Percentiles rank a stretch among this genome's conserved stretches.
Evolutionary conservation across 2,797 vertebrate species (phyloP).

Genomic region (Scolopax rusticola): DNA sequence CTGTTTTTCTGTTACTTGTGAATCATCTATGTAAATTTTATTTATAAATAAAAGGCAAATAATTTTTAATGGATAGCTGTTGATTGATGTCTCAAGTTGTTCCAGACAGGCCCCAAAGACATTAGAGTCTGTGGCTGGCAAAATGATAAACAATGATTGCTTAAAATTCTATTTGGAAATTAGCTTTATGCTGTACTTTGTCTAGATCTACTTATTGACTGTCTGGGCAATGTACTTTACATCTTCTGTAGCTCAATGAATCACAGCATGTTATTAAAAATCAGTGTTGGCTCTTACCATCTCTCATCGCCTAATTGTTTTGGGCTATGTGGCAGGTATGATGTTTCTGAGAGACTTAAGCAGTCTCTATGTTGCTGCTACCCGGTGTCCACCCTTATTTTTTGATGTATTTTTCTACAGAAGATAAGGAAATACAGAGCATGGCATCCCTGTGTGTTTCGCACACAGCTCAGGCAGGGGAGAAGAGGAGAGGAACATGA

Average conservation of each 20-base stretch:
- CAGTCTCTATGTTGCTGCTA: not conserved
- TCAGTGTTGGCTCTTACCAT: not conserved
- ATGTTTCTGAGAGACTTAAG: not conserved
- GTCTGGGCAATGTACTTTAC: constrained; percentile 24
- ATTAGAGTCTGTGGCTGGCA: constrained; percentile 45
- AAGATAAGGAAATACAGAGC: not conserved
- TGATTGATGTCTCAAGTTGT: constrained; percentile 2
- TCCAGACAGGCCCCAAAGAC: constrained; percentile 30
- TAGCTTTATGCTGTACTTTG: constrained; percentile 24
- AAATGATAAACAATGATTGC: constrained; percentile 42
- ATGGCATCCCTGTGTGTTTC: not conserved
- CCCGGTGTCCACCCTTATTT: not conserved
- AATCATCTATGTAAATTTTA: constrained; percentile 19
- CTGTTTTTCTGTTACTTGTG: not conserved
- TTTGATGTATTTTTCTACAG: not conserved
- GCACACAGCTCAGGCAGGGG: not conserved
- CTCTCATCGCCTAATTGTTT: constrained; percentile 8
- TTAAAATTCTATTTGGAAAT: constrained; percentile 62
- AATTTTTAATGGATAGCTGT: constrained; percentile 1
- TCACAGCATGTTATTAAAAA: constrained; percentile 50
- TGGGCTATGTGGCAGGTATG: not conserved
- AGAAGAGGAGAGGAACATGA: not conserved
- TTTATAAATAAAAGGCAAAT: constrained; percentile 39
- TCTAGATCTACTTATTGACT: constrained; percentile 44
- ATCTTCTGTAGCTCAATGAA: constrained; percentile 20